Percentiles rank a stretch among this genome's conserved stretches.
These are phyloP conservation scores for Scolopax rusticola DNA, from an alignment of 2,797 vertebrate species.

Conservation along the genomic window DNA sequence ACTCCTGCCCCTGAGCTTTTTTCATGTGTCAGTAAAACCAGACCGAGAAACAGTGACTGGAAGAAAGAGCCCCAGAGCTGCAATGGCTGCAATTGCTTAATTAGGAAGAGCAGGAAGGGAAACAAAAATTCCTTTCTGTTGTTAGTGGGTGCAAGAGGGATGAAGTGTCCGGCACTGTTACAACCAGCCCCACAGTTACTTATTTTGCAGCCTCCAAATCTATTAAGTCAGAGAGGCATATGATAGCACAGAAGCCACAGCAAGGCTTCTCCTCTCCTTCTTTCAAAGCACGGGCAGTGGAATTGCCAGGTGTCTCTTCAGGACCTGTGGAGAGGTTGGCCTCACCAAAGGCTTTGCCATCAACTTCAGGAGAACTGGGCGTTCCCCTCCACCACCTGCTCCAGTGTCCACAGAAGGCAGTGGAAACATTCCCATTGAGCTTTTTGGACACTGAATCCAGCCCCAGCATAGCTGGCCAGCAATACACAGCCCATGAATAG, in stretches of 20 bases:
- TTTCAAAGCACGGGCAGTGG: not conserved
- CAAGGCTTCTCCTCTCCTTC: not conserved
- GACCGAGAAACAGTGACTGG: constrained; percentile 59
- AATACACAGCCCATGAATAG: not conserved
- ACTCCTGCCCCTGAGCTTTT: constrained; percentile 67
- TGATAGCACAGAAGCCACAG: not conserved
- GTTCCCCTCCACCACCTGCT: not conserved
- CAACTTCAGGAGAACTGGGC: not conserved
- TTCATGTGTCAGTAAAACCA: constrained; percentile 80
- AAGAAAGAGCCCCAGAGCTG: constrained; percentile 41
- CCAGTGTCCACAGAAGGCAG: not conserved
- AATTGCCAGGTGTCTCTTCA: not conserved
- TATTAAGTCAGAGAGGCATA: not conserved
- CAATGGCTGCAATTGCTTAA: constrained; percentile 57
- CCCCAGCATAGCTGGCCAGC: not conserved
- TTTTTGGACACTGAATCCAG: not conserved
- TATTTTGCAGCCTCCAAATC: not conserved
- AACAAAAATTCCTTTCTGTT: not conserved
- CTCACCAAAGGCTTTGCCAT: not conserved
- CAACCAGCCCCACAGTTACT: constrained; percentile 40
- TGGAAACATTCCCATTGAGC: not conserved
- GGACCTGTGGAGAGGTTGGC: not conserved
- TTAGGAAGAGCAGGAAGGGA: constrained; percentile 54
- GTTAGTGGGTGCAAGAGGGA: not conserved
- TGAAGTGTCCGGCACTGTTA: constrained; percentile 33